Evolutionary conservation across 35 echinoderm and acorn worm genomes (phyloP), one percentile per base, ranked within the genome.

Genomic region (Stichopus chloronotus): DNA sequence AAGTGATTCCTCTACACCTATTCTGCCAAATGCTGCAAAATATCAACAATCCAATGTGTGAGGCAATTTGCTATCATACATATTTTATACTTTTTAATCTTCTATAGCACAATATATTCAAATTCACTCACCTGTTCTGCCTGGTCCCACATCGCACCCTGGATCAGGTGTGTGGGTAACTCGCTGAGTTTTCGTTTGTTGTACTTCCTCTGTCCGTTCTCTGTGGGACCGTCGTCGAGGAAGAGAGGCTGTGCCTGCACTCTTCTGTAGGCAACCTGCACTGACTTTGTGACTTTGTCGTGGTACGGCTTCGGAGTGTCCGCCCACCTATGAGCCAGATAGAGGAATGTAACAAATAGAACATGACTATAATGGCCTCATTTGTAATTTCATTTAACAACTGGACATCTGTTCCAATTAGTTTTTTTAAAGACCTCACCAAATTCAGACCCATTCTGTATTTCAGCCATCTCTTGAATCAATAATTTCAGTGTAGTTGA

Each of bases 301-400:
- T 84, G 86, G 84, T 94, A 98, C 4, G 97, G 96, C 91, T 98
- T 98, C 11, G 97, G 97, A 16, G 93, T 92, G 72, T 94, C 57
- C 0, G 97, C 94, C 97, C 97, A 98, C 68, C 96, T 98, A 60
- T 72, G 16, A 13, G 52, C 8, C 20, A 88, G 14, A 21, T 11
- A 86, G 22, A 9, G n/a, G 61, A 81, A 19, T 54, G 78, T 6
- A 81, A 81, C 0, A 81, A 79, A 80, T 30, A 81, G 78, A 65
- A 14, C 23, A 30, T 21, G 8, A 81, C 5, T 24, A 81, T 81
- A 4, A 19, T 54, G 78, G 78, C 13, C 52, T 21, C 13, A 16
- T 21, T 72, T 21, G 69, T 2, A 72, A 13, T 21, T 21, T 21
- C 13, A 22, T 72, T 21, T 13, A 72, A 72, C 22, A 72, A 2